Evolutionary conservation across 2,888 invertebrate species (phyloP).

Genomic region (Chydorus sphaericus): DNA sequence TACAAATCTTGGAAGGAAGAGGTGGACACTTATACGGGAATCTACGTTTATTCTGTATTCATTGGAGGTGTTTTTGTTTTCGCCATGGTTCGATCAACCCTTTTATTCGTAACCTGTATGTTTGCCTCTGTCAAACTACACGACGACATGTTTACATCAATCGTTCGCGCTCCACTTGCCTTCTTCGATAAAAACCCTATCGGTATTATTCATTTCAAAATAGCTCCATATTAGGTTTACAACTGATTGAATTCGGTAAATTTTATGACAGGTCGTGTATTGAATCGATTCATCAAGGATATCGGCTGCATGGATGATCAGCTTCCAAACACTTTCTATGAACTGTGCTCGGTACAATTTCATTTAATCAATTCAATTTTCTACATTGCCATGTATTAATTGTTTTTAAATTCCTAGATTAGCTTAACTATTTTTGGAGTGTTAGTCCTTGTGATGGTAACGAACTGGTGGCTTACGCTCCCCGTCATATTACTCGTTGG

Average conservation of each 20-base stretch:
- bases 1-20: conserved; percentile 5
- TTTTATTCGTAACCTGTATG: conserved; percentile 29
- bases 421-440: background rate
- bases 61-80: conserved; percentile 25
- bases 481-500: background rate
- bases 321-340: background rate
- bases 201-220: too few relatives aligned
- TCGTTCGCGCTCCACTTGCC: conserved; percentile 30
- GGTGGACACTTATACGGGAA: conserved; percentile 23
- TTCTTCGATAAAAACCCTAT: conserved; percentile 82
- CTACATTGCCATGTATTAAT: background rate
- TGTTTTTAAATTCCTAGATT: background rate
- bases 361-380: too few relatives aligned
- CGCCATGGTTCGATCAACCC: conserved; percentile 28
- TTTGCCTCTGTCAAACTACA: conserved; percentile 32
- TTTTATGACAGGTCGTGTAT: background rate
- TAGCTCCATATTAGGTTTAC: too few relatives aligned
- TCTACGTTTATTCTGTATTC: conserved; percentile 28
- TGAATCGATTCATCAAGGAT: conserved; percentile 8
- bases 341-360: background rate
- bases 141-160: conserved; percentile 32
- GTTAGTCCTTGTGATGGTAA: background rate
- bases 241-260: too few relatives aligned
- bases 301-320: conserved; percentile 2
- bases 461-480: background rate